Evolutionary conservation across 2,113 vertebrate genomes (phyloP).

Genomic region (Pungitius pungitius): DNA sequence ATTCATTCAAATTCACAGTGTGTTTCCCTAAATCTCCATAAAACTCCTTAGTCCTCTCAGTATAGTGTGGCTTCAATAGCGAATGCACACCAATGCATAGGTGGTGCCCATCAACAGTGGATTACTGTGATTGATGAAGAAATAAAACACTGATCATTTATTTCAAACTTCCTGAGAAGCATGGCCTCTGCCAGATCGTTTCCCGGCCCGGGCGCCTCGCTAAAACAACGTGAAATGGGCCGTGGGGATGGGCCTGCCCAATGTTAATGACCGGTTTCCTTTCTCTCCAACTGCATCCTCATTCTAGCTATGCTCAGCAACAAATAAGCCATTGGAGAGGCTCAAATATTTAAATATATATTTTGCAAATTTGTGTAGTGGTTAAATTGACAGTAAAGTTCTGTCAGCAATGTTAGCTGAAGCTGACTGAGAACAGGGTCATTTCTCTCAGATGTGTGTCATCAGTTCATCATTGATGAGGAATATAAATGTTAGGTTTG

Average conservation of each 20-base stretch:
- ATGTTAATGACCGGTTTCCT: conserved; percentile 68
- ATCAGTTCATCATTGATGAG: conserved; percentile 31
- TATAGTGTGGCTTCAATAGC: conserved; percentile 20
- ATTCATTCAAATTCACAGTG: conserved; percentile 34
- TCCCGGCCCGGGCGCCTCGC: conserved; percentile 46
- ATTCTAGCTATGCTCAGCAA: conserved; percentile 56
- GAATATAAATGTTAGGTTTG: conserved; percentile 6
- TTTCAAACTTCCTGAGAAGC: conserved; percentile 53
- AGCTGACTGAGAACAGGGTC: conserved; percentile 30
- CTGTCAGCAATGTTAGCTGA: conserved; percentile 31
- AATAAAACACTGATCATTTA: conserved; percentile 54
- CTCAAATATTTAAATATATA: conserved; percentile 52
- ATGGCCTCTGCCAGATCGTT: conserved; percentile 55
- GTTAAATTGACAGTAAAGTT: conserved; percentile 31
- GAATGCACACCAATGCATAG: conserved; percentile 18
- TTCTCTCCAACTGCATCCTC: conserved; percentile 57
- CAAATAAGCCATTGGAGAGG: conserved; percentile 58
- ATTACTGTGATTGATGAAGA: conserved; percentile 56
- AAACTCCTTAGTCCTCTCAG: conserved; percentile 23
- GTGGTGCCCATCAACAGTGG: conserved; percentile 20
- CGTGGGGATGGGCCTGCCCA: conserved; percentile 53
- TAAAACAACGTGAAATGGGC: conserved; percentile 67
- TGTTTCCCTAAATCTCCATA: conserved; percentile 35
- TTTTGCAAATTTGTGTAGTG: conserved; percentile 30
- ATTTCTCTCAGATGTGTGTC: conserved; percentile 28